phyloP scores from a whole-genome alignment of 2,113 vertebrate species.

The Sciurus niger region DNA sequence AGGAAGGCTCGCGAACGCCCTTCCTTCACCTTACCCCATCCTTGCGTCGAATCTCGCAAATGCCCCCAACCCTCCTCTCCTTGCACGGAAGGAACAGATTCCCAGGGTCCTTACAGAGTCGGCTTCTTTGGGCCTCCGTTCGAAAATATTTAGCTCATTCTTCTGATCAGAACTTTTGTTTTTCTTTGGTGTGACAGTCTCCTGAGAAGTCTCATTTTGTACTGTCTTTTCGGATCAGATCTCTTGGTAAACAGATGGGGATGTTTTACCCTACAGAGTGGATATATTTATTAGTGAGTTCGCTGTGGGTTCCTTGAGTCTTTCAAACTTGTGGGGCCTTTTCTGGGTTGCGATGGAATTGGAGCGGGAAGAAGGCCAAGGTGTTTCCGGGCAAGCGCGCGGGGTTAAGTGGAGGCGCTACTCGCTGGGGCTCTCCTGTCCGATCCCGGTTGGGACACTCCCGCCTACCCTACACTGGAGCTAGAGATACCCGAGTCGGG shows the following conservation, averaged over 20 bases:
- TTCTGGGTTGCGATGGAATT: constrained; percentile 14
- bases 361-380: constrained; percentile 67
- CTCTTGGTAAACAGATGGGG: constrained; percentile 47
- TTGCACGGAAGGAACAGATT: not conserved
- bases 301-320: constrained; percentile 10
- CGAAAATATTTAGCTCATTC: not conserved
- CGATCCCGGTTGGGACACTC: not conserved
- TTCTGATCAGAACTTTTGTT: constrained; percentile 64
- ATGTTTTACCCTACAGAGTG: not conserved
- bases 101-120: not conserved
- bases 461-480: not conserved
- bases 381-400: constrained; percentile 63
- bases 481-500: not conserved
- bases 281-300: constrained; percentile 40
- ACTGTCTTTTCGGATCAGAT: not conserved
- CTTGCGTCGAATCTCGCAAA: not conserved
- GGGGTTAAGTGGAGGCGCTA: constrained; percentile 68
- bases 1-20: fast-evolving
- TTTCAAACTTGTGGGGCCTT: constrained; percentile 52
- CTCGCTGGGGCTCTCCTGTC: not conserved
- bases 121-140: not conserved
- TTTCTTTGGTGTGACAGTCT: not conserved
- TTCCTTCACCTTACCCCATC: not conserved
- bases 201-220: constrained; percentile 29
- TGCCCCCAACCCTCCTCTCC: not conserved